These are phyloP conservation scores for Endomychus coccineus DNA, from an alignment of 2,888 invertebrate genomes.

Conservation along the genomic window DNA sequence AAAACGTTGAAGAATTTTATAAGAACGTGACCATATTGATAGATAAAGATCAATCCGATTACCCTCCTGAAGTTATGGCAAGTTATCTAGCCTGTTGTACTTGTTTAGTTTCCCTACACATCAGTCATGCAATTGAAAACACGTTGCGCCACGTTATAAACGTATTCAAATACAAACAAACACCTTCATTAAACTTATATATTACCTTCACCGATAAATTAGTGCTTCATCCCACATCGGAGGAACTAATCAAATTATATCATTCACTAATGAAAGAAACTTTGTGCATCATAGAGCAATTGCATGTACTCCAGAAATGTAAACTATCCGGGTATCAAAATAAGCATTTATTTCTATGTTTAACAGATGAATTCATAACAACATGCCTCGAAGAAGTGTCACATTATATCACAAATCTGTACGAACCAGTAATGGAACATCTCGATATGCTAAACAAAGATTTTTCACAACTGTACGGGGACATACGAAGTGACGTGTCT, in stretches of 20 bases:
- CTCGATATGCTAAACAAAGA: slow-evolving; percentile 46
- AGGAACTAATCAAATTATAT: slow-evolving; percentile 49
- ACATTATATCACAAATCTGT: slow-evolving; percentile 48
- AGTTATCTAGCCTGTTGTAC: slow-evolving; percentile 24
- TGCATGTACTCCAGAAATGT: slow-evolving; percentile 2
- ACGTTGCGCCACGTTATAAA: slow-evolving; percentile 58
- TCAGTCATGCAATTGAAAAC: slow-evolving; percentile 59
- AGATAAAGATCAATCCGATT: background rate
- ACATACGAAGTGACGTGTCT: slow-evolving; percentile 20
- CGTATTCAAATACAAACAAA: slow-evolving; percentile 45
- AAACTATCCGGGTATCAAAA: slow-evolving; percentile 18
- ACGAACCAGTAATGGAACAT: slow-evolving; percentile 50
- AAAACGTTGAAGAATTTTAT: slow-evolving; percentile 10
- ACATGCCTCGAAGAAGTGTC: slow-evolving; percentile 50
- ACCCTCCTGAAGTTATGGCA: background rate
- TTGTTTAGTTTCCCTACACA: slow-evolving; percentile 50
- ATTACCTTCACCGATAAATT: slow-evolving; percentile 51
- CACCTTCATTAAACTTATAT: slow-evolving; percentile 54
- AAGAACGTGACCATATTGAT: slow-evolving; percentile 8
- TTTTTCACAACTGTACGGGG: slow-evolving; percentile 49
- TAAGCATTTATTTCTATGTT: slow-evolving; percentile 25
- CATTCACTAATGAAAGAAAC: slow-evolving; percentile 11
- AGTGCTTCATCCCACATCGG: slow-evolving; percentile 51
- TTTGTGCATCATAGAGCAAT: slow-evolving; percentile 44
- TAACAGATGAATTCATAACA: slow-evolving; percentile 34